Conservation (phyloP, 2,797 vertebrate species). For the Tamandua tetradactyla region DNA sequence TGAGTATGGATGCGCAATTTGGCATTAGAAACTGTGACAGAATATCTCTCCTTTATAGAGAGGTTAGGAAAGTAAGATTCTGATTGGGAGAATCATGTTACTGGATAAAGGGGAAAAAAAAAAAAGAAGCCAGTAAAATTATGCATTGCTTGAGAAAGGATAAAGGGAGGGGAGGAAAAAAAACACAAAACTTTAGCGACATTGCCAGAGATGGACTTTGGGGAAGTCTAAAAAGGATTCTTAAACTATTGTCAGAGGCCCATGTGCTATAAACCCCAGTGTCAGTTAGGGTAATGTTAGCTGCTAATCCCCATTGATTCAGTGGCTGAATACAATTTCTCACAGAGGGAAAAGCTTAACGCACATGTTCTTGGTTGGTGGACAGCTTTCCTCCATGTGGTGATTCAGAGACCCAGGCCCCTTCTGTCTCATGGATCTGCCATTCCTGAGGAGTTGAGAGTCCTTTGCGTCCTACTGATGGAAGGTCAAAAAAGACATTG, state of each 20-base stretch:
- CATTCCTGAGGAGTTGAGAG: background rate
- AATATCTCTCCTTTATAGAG: background rate
- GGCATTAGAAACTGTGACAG: background rate
- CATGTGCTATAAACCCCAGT: background rate
- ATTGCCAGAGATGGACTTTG: background rate
- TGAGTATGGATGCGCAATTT: background rate
- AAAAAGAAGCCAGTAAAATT: background rate
- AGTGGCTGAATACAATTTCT: background rate
- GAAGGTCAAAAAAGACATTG: background rate
- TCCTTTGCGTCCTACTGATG: background rate
- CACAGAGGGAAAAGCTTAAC: background rate
- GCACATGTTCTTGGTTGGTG: background rate
- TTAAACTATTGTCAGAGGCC: background rate
- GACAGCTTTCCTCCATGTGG: background rate
- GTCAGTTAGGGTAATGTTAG: background rate
- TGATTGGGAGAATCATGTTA: background rate
- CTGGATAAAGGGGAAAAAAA: background rate
- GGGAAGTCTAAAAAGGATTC: background rate
- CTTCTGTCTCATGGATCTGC: background rate
- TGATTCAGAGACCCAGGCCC: background rate
- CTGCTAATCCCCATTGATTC: background rate
- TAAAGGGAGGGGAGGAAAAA: no score
- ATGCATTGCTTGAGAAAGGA: background rate
- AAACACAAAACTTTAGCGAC: background rate
- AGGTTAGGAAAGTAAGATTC: background rate